These are phyloP conservation scores for Papilio machaon DNA, from an alignment of 1,140 invertebrate genomes.

Conservation along the genomic window DNA sequence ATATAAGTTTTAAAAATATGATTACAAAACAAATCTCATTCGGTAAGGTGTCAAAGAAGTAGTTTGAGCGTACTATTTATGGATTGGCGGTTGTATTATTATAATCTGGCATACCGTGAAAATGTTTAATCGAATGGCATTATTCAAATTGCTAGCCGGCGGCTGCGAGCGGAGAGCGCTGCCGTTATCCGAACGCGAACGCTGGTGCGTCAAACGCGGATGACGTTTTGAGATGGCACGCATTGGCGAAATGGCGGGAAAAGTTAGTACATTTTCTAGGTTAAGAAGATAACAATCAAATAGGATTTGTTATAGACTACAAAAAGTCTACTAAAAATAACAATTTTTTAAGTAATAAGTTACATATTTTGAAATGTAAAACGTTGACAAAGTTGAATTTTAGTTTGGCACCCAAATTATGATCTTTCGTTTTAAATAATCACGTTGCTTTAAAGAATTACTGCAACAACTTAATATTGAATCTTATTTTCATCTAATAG, in stretches of 20 bases:
- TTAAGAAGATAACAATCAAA: neutral
- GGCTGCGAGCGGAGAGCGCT: conserved; percentile 34
- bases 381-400: neutral
- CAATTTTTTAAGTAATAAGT: neutral
- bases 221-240: conserved; percentile 34
- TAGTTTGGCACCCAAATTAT: neutral
- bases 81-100: conserved; percentile 39
- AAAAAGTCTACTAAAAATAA: neutral
- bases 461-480: too few species aligned
- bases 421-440: too few species aligned
- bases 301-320: too few species aligned
- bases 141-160: conserved; percentile 49
- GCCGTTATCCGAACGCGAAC: conserved; percentile 22
- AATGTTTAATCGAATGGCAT: conserved; percentile 51
- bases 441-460: neutral
- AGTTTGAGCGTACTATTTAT: conserved; percentile 24
- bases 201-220: conserved; percentile 1
- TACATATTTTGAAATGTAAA: neutral
- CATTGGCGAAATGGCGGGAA: conserved; percentile 45
- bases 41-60: conserved; percentile 26
- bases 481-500: too few species aligned
- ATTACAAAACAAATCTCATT: conserved; percentile 3
- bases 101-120: conserved; percentile 43
- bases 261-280: conserved; percentile 17
- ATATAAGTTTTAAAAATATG: neutral